These are phyloP conservation scores for Salticus scenicus DNA, from an alignment of 2,888 invertebrate genomes.

Conservation along the genomic window DNA sequence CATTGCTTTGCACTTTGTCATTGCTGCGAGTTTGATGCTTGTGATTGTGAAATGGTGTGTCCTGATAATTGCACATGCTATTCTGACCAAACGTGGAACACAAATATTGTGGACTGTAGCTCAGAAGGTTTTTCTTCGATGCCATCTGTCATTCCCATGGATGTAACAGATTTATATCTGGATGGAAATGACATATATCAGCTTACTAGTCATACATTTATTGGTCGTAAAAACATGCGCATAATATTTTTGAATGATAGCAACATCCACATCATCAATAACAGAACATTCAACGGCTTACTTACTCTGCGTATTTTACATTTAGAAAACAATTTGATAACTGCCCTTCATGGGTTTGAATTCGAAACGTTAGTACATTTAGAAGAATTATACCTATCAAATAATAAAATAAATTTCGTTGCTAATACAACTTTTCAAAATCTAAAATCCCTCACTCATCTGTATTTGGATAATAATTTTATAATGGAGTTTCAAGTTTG, in stretches of 20 bases:
- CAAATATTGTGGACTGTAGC: constrained; percentile 89
- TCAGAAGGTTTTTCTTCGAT: constrained; percentile 78
- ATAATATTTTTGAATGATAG: constrained; percentile 86
- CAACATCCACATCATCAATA: constrained; percentile 85
- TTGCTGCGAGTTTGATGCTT: constrained; percentile 93
- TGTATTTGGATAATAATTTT: constrained; percentile 84
- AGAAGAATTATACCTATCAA: constrained; percentile 83
- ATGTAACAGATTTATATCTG: constrained; percentile 89
- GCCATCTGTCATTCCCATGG: constrained; percentile 91
- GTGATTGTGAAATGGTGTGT: constrained; percentile 94
- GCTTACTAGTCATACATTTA: constrained; percentile 88
- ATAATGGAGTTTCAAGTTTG: constrained; percentile 83
- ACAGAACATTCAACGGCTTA: constrained; percentile 89
- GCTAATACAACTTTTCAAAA: constrained; percentile 84
- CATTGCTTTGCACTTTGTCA: constrained; percentile 91
- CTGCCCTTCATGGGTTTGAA: constrained; percentile 84
- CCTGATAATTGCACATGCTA: constrained; percentile 91
- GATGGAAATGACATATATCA: constrained; percentile 88
- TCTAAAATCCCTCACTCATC: constrained; percentile 81
- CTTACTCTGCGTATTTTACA: constrained; percentile 84
- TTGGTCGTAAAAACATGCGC: constrained; percentile 86
- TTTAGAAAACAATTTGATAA: constrained; percentile 84
- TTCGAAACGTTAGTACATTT: constrained; percentile 86
- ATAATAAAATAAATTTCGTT: constrained; percentile 83
- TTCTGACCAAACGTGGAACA: constrained; percentile 90